Evolutionary conservation across 2,797 vertebrate species (phyloP).

Genomic region (Onychomys leucogaster): DNA sequence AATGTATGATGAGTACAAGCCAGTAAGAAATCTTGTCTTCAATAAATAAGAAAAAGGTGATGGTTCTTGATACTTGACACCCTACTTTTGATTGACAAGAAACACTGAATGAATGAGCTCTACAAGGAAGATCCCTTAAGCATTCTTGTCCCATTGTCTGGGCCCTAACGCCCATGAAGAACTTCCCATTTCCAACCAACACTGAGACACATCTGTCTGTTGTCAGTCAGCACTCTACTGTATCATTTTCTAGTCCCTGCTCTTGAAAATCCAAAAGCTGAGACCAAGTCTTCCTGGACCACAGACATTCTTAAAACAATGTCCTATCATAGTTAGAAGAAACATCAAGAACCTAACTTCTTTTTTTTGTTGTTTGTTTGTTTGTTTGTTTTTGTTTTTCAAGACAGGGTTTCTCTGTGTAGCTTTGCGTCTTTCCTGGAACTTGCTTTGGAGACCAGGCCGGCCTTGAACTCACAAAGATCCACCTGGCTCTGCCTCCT

Average conservation of each 20-base stretch:
- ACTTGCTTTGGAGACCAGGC: no score
- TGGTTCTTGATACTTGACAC: background rate
- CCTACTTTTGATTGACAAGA: background rate
- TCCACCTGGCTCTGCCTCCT: no score
- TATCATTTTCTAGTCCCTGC: constrained; percentile 2
- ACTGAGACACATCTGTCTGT: background rate
- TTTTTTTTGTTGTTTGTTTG: no score
- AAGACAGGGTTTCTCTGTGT: no score
- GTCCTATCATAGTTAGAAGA: background rate
- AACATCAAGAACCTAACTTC: background rate
- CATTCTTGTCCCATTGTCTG: background rate
- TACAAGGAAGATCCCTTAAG: background rate
- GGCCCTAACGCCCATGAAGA: background rate
- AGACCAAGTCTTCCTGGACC: background rate
- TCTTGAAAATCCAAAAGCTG: constrained; percentile 5
- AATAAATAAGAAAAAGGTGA: background rate
- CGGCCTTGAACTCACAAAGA: no score
- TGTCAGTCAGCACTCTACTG: background rate
- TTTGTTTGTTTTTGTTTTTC: no score
- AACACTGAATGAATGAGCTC: background rate
- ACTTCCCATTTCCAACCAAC: background rate
- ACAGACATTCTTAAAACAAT: constrained; percentile 16
- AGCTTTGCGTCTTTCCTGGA: no score
- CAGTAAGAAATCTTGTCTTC: background rate
- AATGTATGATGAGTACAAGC: background rate